phyloP scores from a whole-genome alignment of 2,888 invertebrate species.

The Suillia variegata region DNA sequence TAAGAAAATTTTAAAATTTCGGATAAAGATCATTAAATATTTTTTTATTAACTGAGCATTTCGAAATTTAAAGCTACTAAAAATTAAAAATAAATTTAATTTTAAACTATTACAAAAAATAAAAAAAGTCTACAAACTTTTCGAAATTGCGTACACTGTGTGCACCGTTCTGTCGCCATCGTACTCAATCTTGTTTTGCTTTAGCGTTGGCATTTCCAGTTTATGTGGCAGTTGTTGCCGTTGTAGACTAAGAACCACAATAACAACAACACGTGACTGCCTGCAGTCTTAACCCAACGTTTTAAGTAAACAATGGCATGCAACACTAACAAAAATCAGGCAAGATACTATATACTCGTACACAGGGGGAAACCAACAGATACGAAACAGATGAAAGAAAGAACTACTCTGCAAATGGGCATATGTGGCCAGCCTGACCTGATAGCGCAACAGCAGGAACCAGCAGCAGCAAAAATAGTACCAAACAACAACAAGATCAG shows the following conservation, averaged over 20 bases:
- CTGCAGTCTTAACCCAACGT: not conserved
- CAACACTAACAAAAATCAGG: not conserved
- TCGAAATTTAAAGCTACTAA: no score
- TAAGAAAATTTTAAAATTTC: no score
- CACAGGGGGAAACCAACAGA: not conserved
- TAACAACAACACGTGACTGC: not conserved
- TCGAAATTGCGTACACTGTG: no score
- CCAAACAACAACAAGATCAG: slow-evolving; percentile 2
- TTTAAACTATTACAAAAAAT: no score
- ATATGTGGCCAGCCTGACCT: slow-evolving; percentile 3
- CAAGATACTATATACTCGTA: not conserved
- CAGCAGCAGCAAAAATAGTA: slow-evolving; percentile 8
- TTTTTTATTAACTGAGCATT: no score
- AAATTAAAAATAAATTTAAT: no score
- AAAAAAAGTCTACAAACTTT: no score
- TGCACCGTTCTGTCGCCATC: no score
- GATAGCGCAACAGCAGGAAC: not conserved
- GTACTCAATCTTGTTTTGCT: slow-evolving; percentile 12
- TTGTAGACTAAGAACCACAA: not conserved
- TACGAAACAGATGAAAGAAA: slow-evolving; percentile 15
- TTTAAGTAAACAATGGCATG: slow-evolving; percentile 21
- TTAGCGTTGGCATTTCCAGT: slow-evolving; percentile 11
- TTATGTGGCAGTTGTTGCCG: slow-evolving; percentile 7
- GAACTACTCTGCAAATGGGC: not conserved
- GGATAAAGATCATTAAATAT: no score